Base-by-base conservation (phyloP, 2,888 invertebrate genomes). In the Rhimphoctona megacephalus region DNA sequence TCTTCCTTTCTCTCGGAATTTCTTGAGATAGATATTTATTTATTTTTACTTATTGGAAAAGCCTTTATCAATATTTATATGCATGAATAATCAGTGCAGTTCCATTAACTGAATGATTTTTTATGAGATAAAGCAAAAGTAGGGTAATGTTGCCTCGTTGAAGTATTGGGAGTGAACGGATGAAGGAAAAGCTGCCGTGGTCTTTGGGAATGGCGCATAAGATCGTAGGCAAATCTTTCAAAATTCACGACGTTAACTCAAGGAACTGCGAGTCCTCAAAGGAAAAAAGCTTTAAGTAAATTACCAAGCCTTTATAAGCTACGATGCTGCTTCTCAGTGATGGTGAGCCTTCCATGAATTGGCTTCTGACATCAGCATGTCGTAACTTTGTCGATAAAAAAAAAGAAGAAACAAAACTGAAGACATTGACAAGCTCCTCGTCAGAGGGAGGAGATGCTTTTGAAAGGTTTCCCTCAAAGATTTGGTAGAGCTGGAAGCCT, bases 231-330 rank as follows among this genome's bases (percentile, higher is more conserved):
- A 89, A 90, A 89, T 89, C 76, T 66, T 54, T 85, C 88, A 91
- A 89, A 90, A 89, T 91, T 89, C 87, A 87, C 85, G 88, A 90
- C 88, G 87, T 91, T 89, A 90, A 89, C 89, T 90, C 89, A 83
- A 87, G 87, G 87, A 90, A 91, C 87, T 88, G 89, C n/a, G 52
- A 19, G 87, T 87, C 88, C 83, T 85, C 90, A 88, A 90, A 91
- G 89, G 90, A 39, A 81, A 43, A 87, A 64, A 88, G 88, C 84
- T 88, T 88, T 90, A 89, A 91, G 91, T 91, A 91, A 91, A 91
- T 91, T 90, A 90, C 87, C 83, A 89, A 89, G 88, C 87, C 88
- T 83, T 88, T 87, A 80, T 67, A 78, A 67, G 84, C 19, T 80
- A 84, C 87, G 89, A 89, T 89, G 87, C 88, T 87, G 87, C 86